These are phyloP conservation scores for Lethrus apterus DNA, from an alignment of 1,140 invertebrate species.

Conservation along the genomic window DNA sequence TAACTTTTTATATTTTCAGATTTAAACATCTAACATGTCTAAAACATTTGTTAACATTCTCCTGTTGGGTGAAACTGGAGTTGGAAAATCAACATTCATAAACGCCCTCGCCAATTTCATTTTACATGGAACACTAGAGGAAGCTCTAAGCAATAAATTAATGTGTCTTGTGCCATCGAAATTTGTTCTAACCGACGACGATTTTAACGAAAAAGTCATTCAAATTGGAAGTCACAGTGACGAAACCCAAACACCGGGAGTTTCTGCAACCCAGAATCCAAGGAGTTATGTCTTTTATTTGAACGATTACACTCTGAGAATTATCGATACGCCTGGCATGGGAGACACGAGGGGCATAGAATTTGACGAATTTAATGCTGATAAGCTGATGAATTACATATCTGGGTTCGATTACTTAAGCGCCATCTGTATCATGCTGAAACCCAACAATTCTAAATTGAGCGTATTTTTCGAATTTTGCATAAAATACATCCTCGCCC, in stretches of 20 bases:
- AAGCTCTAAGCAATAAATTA: not conserved
- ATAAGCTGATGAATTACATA: constrained; percentile 26
- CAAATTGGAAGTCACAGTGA: not conserved
- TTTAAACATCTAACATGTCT: no score
- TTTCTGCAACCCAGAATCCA: not conserved
- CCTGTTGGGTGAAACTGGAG: constrained; percentile 28
- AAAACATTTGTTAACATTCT: no score
- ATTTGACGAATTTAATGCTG: constrained; percentile 1
- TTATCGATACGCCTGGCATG: constrained; percentile 12
- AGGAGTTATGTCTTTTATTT: constrained; percentile 1
- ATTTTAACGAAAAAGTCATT: not conserved
- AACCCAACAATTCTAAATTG: constrained; percentile 25
- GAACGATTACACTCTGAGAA: not conserved
- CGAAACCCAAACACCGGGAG: not conserved
- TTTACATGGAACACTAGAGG: not conserved
- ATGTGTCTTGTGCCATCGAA: constrained; percentile 9
- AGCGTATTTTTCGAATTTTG: constrained; percentile 30
- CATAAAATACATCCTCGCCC: constrained; percentile 28
- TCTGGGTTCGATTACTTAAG: constrained; percentile 26
- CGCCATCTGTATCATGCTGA: constrained; percentile 32
- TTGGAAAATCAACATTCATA: constrained; percentile 11
- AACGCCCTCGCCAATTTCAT: constrained; percentile 13
- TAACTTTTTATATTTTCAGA: no score
- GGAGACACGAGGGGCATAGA: constrained; percentile 9
- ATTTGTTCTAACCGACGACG: constrained; percentile 7